These are phyloP conservation scores for Eudemis profundana DNA, from an alignment of 2,888 invertebrate species.

Conservation along the genomic window DNA sequence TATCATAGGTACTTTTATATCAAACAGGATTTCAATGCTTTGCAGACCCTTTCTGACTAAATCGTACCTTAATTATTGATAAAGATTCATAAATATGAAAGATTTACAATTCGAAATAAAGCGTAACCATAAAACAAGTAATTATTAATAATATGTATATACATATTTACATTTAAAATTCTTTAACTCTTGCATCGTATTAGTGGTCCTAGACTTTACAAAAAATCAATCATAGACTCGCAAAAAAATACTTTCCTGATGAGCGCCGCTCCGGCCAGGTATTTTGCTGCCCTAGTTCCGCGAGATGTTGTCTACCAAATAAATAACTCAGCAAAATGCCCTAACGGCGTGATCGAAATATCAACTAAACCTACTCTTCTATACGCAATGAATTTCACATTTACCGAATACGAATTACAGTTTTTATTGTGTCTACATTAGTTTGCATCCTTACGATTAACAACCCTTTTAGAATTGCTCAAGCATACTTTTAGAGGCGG, in stretches of 20 bases:
- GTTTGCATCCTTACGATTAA: too few species aligned
- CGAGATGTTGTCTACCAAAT: too few species aligned
- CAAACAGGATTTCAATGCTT: not conserved
- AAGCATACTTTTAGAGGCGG: too few species aligned
- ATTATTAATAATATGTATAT: constrained; percentile 80
- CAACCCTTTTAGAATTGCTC: too few species aligned
- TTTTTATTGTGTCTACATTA: too few species aligned
- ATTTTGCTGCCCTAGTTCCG: too few species aligned
- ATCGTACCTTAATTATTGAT: not conserved
- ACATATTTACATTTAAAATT: constrained; percentile 83
- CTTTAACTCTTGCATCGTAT: constrained; percentile 33
- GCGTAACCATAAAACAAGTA: constrained; percentile 55
- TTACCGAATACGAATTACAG: too few species aligned
- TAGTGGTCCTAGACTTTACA: constrained; percentile 3
- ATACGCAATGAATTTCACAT: too few species aligned
- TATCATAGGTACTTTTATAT: not conserved
- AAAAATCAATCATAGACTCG: not conserved
- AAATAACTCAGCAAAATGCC: too few species aligned
- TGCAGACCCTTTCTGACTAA: not conserved
- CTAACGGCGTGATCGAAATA: too few species aligned
- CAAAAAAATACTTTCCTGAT: not conserved
- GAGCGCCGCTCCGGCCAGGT: too few species aligned
- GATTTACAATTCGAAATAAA: constrained; percentile 47
- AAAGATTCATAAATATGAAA: not conserved
- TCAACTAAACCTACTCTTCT: too few species aligned